Conservation (phyloP, 2,888 invertebrate species). For the Bimastos eiseni region DNA sequence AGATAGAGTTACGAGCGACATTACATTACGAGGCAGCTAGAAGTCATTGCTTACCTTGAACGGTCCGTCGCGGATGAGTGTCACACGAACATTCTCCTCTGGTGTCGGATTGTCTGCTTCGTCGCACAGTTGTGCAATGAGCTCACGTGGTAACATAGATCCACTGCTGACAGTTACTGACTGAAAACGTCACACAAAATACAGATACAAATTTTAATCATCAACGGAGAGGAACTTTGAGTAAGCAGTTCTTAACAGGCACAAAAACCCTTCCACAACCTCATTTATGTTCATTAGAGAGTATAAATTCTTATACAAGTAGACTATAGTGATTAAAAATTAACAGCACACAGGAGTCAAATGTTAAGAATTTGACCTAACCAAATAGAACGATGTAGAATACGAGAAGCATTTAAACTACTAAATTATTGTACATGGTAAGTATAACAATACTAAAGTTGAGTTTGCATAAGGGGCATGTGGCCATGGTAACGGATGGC, state of each 20-base stretch:
- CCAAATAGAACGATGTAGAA: no score
- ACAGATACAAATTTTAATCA: neutral
- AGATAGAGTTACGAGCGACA: neutral
- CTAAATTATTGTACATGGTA: neutral
- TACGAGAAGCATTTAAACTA: no score
- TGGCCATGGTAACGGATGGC: neutral
- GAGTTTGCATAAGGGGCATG: neutral
- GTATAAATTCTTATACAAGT: neutral
- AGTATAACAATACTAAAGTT: neutral
- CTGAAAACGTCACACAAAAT: constrained; percentile 47
- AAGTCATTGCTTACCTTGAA: constrained; percentile 53
- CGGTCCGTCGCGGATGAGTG: constrained; percentile 54
- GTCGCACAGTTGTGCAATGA: constrained; percentile 57
- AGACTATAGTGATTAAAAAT: neutral
- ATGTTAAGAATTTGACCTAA: neutral
- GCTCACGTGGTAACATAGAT: constrained; percentile 48
- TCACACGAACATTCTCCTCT: constrained; percentile 52
- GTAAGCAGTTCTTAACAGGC: neutral
- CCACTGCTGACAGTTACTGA: constrained; percentile 55
- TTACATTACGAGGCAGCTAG: neutral
- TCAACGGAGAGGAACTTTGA: neutral
- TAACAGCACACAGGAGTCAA: neutral
- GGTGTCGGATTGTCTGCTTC: constrained; percentile 51
- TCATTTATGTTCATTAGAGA: neutral
- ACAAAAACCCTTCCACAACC: neutral